Percentiles rank a stretch among this genome's conserved stretches.
phyloP scores from a whole-genome alignment of 2,797 vertebrate genomes.

The Hoplostethus atlanticus region DNA sequence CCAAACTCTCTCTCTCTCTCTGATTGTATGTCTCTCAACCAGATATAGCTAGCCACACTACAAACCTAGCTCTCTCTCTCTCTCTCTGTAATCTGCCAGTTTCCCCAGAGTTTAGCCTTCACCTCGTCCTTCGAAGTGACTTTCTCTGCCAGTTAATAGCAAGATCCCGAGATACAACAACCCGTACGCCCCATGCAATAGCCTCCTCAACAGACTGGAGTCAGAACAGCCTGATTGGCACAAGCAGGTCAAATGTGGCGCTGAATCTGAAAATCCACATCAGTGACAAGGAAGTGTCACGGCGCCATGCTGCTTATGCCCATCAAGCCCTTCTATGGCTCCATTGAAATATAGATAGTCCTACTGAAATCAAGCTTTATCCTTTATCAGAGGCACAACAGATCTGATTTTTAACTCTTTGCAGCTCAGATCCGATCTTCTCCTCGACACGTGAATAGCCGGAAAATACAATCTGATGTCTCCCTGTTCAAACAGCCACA shows the following conservation, averaged over 20 bases:
- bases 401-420: too few relatives aligned
- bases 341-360: too few relatives aligned
- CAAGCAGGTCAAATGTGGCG: too few relatives aligned
- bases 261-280: neutral
- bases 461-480: too few relatives aligned
- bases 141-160: neutral
- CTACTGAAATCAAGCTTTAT: too few relatives aligned
- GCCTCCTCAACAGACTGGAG: neutral
- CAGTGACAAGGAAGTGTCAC: neutral
- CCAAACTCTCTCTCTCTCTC: conserved; percentile 43
- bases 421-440: too few relatives aligned
- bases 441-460: too few relatives aligned
- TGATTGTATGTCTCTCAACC: conserved; percentile 31
- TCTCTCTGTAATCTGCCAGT: conserved; percentile 12
- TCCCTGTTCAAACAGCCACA: too few relatives aligned
- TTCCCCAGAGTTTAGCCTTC: conserved; percentile 28
- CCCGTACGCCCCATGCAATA: neutral
- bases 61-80: conserved; percentile 3
- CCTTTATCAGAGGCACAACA: too few relatives aligned
- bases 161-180: neutral
- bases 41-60: conserved; percentile 4
- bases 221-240: too few relatives aligned
- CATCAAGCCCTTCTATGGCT: neutral
- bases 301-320: neutral
- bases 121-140: neutral